Base-by-base conservation (phyloP, 2,113 vertebrate genomes). In the Plecotus auritus region DNA sequence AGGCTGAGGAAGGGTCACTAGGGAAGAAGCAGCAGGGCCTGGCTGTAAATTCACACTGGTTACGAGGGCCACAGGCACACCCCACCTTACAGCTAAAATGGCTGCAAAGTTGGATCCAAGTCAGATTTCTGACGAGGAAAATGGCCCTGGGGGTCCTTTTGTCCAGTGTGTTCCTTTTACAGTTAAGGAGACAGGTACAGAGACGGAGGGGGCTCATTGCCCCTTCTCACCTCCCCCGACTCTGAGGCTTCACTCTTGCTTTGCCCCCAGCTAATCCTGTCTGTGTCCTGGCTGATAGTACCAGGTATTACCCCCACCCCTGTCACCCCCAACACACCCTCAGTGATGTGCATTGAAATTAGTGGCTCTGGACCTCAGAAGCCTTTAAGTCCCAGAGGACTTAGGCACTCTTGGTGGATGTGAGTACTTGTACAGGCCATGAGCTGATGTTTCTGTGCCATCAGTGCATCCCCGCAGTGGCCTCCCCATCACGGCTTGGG, bases 401-500 rank as follows among this genome's bases (percentile, higher is more conserved):
- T 22, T 23, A 17, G 77, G 81, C 51, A 2, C 37, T 59, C 8
- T 1, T 45, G 17, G 59, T 40, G 20, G 32, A 1, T 1, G 2
- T 4, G 67, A 23, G 20, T 35, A 5, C 56, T 77, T 59, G 40
- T 9, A 49, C 32, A 85, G 81, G 45, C 72, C 1, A 1, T 8
- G 23, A 70, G 45, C 54, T 70, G 35, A 40, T 59, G 67, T 13
- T 10, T 82, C 82, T 70, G 56, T 77, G 40, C 49, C 82, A 7
- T 28, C 23, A 17, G 9, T 3, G 2, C 0, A 30, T 28, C 28
- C 35, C 70, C 40, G 10, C 6, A 1, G 30, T 40, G 28, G 17
- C 20, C 49, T 73, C 5, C 40, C 42, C 10, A 0, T 56, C 35
- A 3, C 0, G 0, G n/a, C 35, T 10, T 45, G 9, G 22, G 13